Percentiles rank a stretch among this genome's conserved stretches.
Evolutionary conservation across 2,797 vertebrate genomes (phyloP).

Genomic region (Synaphobranchus kaupii): DNA sequence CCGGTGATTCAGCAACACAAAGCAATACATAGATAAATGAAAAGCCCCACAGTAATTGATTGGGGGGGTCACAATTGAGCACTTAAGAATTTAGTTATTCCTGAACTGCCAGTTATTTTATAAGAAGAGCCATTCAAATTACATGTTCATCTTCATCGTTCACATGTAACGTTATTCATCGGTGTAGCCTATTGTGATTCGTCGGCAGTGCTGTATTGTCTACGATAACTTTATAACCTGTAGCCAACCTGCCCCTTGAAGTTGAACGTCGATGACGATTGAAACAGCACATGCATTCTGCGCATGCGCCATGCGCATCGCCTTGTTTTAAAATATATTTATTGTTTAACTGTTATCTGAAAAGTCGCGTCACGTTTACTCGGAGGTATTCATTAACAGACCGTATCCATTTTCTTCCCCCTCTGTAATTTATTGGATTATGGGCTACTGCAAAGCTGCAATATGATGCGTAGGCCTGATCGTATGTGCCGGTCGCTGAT

Average conservation of each 20-base stretch:
- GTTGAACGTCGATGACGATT: not conserved
- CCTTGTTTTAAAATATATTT: not conserved
- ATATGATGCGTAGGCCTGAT: conserved; percentile 6
- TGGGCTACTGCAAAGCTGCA: not conserved
- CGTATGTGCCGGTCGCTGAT: not conserved
- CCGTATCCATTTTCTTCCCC: not conserved
- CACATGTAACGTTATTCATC: not conserved
- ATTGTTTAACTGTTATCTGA: not conserved
- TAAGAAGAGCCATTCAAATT: not conserved
- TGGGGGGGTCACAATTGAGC: not conserved
- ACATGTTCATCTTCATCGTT: not conserved
- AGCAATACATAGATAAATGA: not conserved
- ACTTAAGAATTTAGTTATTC: not conserved
- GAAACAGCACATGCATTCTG: not conserved
- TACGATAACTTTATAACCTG: not conserved
- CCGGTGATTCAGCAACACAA: conserved; percentile 1
- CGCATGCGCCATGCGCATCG: not conserved
- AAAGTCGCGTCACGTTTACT: not conserved
- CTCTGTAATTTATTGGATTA: not conserved
- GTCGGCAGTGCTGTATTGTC: not conserved
- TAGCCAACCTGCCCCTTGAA: not conserved
- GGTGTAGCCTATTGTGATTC: not conserved
- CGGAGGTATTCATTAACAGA: not conserved
- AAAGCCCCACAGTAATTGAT: conserved; percentile 5
- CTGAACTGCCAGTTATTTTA: not conserved